phyloP scores from a whole-genome alignment of 1,140 invertebrate genomes.

The Ladona fulva region DNA sequence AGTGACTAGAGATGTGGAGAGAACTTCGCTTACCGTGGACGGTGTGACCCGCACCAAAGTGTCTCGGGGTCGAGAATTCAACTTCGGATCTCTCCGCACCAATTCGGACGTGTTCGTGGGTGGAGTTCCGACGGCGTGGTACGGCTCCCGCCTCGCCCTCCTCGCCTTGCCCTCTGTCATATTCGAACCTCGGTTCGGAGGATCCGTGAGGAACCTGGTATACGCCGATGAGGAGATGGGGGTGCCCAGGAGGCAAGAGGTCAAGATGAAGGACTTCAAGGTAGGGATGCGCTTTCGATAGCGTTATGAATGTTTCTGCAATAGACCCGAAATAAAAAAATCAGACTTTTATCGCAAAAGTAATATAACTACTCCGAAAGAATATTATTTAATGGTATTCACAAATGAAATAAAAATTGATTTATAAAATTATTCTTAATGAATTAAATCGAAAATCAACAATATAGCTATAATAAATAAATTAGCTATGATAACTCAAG shows the following conservation, averaged over 20 bases:
- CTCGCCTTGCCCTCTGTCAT: conserved; percentile 79
- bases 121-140: conserved; percentile 74
- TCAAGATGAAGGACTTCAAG: conserved; percentile 66
- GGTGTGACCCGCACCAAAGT: conserved; percentile 60
- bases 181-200: conserved; percentile 81
- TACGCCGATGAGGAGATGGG: conserved; percentile 69
- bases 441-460: too few relatives aligned
- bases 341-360: too few relatives aligned
- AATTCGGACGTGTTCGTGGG: conserved; percentile 89
- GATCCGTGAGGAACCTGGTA: conserved; percentile 73
- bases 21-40: conserved; percentile 73
- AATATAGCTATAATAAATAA: too few relatives aligned
- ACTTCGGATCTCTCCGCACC: conserved; percentile 69
- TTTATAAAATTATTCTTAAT: too few relatives aligned
- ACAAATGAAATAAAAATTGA: too few relatives aligned
- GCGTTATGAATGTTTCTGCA: too few relatives aligned
- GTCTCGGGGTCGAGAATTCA: conserved; percentile 73
- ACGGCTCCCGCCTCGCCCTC: conserved; percentile 71
- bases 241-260: conserved; percentile 61
- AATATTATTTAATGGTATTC: too few relatives aligned
- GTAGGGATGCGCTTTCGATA: conserved; percentile 37
- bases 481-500: too few relatives aligned
- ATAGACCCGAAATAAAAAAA: too few relatives aligned
- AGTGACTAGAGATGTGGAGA: conserved; percentile 60
- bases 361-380: too few relatives aligned